Percentiles rank a stretch among this genome's conserved stretches.
Conservation (phyloP, 2,113 vertebrate species). For the Nannobrachium achirus region DNA sequence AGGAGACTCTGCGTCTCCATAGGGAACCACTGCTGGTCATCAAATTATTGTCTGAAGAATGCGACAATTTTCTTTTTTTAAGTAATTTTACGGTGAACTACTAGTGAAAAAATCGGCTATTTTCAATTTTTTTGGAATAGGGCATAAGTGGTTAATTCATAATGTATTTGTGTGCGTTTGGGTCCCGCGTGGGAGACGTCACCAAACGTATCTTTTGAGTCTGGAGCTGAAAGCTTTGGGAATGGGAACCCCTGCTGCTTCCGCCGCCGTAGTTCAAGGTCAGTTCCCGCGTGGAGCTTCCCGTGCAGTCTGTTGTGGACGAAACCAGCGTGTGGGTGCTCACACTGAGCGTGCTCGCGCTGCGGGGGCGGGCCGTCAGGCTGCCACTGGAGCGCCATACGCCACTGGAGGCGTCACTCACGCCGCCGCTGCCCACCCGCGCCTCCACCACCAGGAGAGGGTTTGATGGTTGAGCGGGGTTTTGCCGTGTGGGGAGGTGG, state of each 20-base stretch:
- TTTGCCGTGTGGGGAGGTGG: slow-evolving; percentile 80
- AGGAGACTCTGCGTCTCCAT: no score
- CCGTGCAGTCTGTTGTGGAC: slow-evolving; percentile 84
- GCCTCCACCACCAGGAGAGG: slow-evolving; percentile 79
- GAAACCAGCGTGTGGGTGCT: slow-evolving; percentile 86
- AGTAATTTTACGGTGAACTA: no score
- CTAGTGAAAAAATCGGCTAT: no score
- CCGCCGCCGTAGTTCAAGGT: slow-evolving; percentile 65
- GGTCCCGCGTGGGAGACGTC: no score
- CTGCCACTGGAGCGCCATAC: slow-evolving; percentile 79
- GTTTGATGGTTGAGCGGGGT: slow-evolving; percentile 78
- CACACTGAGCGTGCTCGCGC: slow-evolving; percentile 78
- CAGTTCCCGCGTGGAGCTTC: slow-evolving; percentile 68
- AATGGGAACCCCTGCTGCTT: slow-evolving; percentile 41
- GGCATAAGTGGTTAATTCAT: no score
- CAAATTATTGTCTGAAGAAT: no score
- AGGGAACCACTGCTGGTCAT: no score
- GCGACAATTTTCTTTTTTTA: no score
- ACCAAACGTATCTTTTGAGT: no score
- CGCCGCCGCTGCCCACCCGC: slow-evolving; percentile 60
- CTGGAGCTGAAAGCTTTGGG: not conserved
- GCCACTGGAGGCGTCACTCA: slow-evolving; percentile 79
- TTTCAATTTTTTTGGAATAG: no score
- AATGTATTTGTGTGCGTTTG: no score
- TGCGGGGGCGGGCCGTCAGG: slow-evolving; percentile 79